Conservation (phyloP, 2,797 vertebrate species). For the Parauchenoglanis punctatus region DNA sequence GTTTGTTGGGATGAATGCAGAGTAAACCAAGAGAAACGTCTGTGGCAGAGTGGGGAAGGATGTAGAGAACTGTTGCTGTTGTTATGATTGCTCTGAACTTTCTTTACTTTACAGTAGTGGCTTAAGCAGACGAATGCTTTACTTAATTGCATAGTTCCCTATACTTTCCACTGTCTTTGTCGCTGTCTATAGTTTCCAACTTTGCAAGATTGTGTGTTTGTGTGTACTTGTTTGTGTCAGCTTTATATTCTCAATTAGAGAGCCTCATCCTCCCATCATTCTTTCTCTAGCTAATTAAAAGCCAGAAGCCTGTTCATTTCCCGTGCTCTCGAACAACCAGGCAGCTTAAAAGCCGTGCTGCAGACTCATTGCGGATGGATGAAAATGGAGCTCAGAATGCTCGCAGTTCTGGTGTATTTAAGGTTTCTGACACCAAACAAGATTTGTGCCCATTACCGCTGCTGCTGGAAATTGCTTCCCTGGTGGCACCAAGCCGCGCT, state of each 20-base stretch:
- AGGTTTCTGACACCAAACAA: slow-evolving; percentile 49
- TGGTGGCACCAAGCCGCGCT: slow-evolving; percentile 26
- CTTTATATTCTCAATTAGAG: slow-evolving; percentile 49
- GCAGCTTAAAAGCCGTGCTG: slow-evolving; percentile 39
- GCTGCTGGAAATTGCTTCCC: slow-evolving; percentile 50
- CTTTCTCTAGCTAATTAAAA: slow-evolving; percentile 56
- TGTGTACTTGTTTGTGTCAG: slow-evolving; percentile 39
- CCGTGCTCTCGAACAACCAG: slow-evolving; percentile 40
- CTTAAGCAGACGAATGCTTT: not conserved
- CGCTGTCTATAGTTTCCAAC: not conserved
- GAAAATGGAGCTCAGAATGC: slow-evolving; percentile 39
- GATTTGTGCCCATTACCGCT: slow-evolving; percentile 49
- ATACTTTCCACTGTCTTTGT: not conserved
- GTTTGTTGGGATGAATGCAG: slow-evolving; percentile 59
- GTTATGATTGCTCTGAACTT: slow-evolving; percentile 7
- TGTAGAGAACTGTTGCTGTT: not conserved
- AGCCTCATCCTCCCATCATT: slow-evolving; percentile 29
- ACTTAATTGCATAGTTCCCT: not conserved
- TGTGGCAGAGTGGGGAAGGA: slow-evolving; percentile 2
- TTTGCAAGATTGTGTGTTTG: slow-evolving; percentile 22
- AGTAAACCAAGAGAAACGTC: slow-evolving; percentile 49
- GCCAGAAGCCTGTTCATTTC: slow-evolving; percentile 54
- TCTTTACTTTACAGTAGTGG: not conserved
- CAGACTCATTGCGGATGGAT: slow-evolving; percentile 39
- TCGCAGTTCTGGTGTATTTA: slow-evolving; percentile 49